Conservation (phyloP, 1,140 invertebrate genomes). For the Cyclina sinensis region DNA sequence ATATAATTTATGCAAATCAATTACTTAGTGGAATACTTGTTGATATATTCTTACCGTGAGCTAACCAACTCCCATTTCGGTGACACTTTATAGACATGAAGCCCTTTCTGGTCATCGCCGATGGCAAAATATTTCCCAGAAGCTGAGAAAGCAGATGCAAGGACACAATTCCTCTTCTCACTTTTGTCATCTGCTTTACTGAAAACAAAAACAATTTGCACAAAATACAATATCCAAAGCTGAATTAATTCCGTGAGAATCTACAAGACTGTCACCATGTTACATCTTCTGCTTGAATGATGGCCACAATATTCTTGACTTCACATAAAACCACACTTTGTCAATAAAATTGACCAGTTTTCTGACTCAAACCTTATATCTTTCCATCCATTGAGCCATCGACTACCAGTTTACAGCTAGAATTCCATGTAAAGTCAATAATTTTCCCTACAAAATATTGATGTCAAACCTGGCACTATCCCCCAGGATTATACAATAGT, state of each 20-base stretch:
- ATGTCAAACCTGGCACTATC: constrained; percentile 55
- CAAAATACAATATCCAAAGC: constrained; percentile 17
- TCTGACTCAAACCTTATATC: constrained; percentile 65
- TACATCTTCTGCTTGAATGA: constrained; percentile 50
- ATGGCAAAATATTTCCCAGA: constrained; percentile 63
- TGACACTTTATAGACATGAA: constrained; percentile 56
- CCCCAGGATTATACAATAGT: constrained; percentile 68
- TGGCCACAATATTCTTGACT: constrained; percentile 55
- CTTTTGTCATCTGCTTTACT: constrained; percentile 39
- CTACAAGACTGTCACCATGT: neutral
- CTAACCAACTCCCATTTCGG: constrained; percentile 39
- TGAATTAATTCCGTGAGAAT: neutral
- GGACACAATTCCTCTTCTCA: constrained; percentile 47
- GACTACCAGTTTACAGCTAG: constrained; percentile 67
- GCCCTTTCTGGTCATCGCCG: constrained; percentile 48
- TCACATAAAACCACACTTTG: constrained; percentile 56
- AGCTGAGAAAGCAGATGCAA: constrained; percentile 53
- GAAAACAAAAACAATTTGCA: constrained; percentile 15
- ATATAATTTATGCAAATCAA: constrained; percentile 36
- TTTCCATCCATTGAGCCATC: constrained; percentile 51
- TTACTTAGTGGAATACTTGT: neutral
- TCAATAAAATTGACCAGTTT: constrained; percentile 72
- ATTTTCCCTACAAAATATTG: constrained; percentile 71
- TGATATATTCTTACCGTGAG: constrained; percentile 42
- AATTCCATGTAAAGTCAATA: constrained; percentile 69